phyloP scores from a whole-genome alignment of 1,140 invertebrate species.

The Drosophila tani region DNA sequence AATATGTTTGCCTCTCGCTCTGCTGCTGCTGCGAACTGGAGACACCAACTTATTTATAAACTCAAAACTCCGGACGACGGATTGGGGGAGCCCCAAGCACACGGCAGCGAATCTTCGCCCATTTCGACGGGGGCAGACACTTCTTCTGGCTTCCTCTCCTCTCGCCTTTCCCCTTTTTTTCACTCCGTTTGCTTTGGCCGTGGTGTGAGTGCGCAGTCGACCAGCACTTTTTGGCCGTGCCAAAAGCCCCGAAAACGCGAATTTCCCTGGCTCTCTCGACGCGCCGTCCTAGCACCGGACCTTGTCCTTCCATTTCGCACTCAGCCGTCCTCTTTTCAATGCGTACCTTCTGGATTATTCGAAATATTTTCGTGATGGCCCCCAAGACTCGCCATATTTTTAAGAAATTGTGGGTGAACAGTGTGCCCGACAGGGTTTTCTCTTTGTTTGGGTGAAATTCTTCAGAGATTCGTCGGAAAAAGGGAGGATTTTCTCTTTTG shows the following conservation, averaged over 20 bases:
- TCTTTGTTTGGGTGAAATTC: too few relatives aligned
- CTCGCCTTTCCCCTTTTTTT: constrained; percentile 67
- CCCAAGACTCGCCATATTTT: constrained; percentile 85
- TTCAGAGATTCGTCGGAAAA: too few relatives aligned
- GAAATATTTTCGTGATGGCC: constrained; percentile 84
- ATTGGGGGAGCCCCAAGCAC: constrained; percentile 65
- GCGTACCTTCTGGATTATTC: constrained; percentile 82
- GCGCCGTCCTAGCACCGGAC: constrained; percentile 18
- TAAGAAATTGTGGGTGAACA: constrained; percentile 40
- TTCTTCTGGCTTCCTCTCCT: constrained; percentile 69
- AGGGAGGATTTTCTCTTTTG: too few relatives aligned
- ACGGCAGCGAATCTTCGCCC: constrained; percentile 72
- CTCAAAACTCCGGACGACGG: constrained; percentile 68
- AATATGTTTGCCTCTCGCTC: constrained; percentile 54
- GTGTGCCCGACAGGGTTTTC: constrained; percentile 4
- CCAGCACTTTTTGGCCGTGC: constrained; percentile 57
- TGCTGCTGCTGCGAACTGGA: constrained; percentile 49
- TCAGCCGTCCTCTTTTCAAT: constrained; percentile 47
- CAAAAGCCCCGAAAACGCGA: constrained; percentile 45
- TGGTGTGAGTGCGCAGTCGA: constrained; percentile 77
- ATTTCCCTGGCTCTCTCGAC: constrained; percentile 28
- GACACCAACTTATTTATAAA: constrained; percentile 77
- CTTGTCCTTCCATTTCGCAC: constrained; percentile 31
- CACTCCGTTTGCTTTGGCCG: constrained; percentile 71
- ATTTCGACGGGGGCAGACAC: constrained; percentile 67